A percentile compares a stretch with the other conserved stretches of the same genome.
These are phyloP conservation scores for Apoda limacodes DNA, from an alignment of 2,888 invertebrate species.

Conservation along the genomic window DNA sequence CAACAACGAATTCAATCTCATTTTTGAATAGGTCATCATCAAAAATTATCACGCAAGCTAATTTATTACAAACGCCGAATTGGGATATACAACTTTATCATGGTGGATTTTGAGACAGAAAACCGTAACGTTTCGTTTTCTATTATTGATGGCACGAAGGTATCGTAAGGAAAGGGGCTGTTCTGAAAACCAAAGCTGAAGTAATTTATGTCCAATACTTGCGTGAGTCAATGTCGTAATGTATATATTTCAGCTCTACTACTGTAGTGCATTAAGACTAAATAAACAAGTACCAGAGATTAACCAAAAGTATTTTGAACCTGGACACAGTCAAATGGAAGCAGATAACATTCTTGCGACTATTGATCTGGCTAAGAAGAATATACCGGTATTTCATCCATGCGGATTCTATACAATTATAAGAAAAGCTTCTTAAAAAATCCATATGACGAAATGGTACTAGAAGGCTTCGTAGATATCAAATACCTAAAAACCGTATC, in stretches of 20 bases:
- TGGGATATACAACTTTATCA: slow-evolving; percentile 12
- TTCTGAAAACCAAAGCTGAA: slow-evolving; percentile 11
- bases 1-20: too few species aligned
- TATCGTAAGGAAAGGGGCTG: slow-evolving; percentile 13
- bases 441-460: too few species aligned
- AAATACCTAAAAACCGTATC: too few species aligned
- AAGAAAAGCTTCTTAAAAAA: too few species aligned
- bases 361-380: slow-evolving; percentile 15
- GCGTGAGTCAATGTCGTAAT: slow-evolving; percentile 16
- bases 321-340: slow-evolving; percentile 16
- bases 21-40: too few species aligned
- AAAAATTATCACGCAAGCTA: slow-evolving; percentile 10
- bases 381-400: too few species aligned
- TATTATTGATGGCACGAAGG: slow-evolving; percentile 18
- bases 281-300: slow-evolving; percentile 16
- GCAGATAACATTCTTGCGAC: slow-evolving; percentile 16
- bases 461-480: too few species aligned
- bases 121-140: slow-evolving; percentile 12
- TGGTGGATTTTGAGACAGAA: slow-evolving; percentile 14
- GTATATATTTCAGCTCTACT: slow-evolving; percentile 14
- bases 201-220: slow-evolving; percentile 18
- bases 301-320: slow-evolving; percentile 18
- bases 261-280: slow-evolving; percentile 12
- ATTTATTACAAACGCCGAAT: slow-evolving; percentile 13
- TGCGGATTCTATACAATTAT: too few species aligned